Conservation (phyloP, 2,888 invertebrate genomes). For the Hipparchia sbordonii region DNA sequence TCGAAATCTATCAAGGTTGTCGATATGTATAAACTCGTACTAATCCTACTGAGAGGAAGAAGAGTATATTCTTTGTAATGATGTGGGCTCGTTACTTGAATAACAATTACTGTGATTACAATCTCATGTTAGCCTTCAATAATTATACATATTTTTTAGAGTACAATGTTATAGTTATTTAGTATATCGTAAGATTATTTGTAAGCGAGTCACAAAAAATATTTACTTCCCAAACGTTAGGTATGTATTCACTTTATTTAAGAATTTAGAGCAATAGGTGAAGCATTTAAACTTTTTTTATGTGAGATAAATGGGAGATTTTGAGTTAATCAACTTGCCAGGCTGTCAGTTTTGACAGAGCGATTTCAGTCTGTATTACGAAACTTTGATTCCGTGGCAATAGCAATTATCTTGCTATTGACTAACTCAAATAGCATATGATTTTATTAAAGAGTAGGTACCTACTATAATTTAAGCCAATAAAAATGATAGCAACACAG, state of each 20-base stretch:
- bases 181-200: slow-evolving; percentile 75
- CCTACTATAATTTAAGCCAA: not conserved
- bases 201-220: slow-evolving; percentile 81
- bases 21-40: too few relatives aligned
- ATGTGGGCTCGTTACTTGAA: slow-evolving; percentile 77
- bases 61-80: slow-evolving; percentile 36
- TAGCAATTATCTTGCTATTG: not conserved
- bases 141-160: slow-evolving; percentile 83
- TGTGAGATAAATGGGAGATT: slow-evolving; percentile 49
- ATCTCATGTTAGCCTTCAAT: slow-evolving; percentile 83
- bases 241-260: slow-evolving; percentile 71
- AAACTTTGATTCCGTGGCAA: not conserved
- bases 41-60: slow-evolving; percentile 16
- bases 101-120: slow-evolving; percentile 82
- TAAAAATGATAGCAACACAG: not conserved
- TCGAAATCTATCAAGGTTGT: too few relatives aligned
- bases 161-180: slow-evolving; percentile 83
- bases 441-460: not conserved
- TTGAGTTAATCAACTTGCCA: slow-evolving; percentile 58
- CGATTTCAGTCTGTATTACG: not conserved
- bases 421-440: not conserved
- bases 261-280: slow-evolving; percentile 76
- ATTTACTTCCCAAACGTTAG: slow-evolving; percentile 79
- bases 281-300: slow-evolving; percentile 78
- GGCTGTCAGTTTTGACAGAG: slow-evolving; percentile 39